A percentile compares a stretch with the other conserved stretches of the same genome.
Conservation (phyloP, 2,888 invertebrate species). For the Orthosia cruda region DNA sequence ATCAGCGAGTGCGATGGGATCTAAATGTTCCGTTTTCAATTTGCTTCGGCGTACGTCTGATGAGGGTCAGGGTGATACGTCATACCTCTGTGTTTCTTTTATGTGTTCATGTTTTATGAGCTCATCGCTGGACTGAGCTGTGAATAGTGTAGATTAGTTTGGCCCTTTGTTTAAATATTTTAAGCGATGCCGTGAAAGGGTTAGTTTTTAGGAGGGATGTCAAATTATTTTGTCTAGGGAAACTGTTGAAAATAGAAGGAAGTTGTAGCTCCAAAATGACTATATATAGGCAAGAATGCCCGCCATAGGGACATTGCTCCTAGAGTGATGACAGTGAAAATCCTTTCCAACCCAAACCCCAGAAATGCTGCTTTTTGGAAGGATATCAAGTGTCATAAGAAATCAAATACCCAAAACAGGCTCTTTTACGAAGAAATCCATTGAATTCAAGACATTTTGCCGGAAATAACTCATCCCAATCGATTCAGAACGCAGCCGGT, state of each 20-base stretch:
- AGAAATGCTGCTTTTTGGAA: too few relatives aligned
- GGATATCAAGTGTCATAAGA: too few relatives aligned
- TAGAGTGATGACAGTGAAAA: too few relatives aligned
- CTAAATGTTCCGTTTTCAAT: constrained; percentile 73
- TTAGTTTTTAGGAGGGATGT: background rate
- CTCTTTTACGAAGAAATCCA: too few relatives aligned
- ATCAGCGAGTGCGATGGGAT: constrained; percentile 71
- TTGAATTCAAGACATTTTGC: too few relatives aligned
- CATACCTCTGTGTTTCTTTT: constrained; percentile 51
- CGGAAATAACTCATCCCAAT: too few relatives aligned
- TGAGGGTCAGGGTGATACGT: constrained; percentile 58
- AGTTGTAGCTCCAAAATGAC: background rate
- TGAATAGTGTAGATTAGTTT: constrained; percentile 19
- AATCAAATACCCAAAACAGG: too few relatives aligned
- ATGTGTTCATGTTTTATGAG: constrained; percentile 43
- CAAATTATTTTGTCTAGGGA: background rate
- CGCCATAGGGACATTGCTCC: too few relatives aligned
- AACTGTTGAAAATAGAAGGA: background rate
- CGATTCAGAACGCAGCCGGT: background rate
- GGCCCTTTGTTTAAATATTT: constrained; percentile 16
- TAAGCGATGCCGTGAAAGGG: background rate
- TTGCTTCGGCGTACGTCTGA: constrained; percentile 57
- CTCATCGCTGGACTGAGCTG: constrained; percentile 6
- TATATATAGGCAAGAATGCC: too few relatives aligned
- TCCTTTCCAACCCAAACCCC: too few relatives aligned